A percentile compares a stretch with the other conserved stretches of the same genome.
phyloP scores from a whole-genome alignment of 2,113 vertebrate species.

The Lasiurus cinereus region DNA sequence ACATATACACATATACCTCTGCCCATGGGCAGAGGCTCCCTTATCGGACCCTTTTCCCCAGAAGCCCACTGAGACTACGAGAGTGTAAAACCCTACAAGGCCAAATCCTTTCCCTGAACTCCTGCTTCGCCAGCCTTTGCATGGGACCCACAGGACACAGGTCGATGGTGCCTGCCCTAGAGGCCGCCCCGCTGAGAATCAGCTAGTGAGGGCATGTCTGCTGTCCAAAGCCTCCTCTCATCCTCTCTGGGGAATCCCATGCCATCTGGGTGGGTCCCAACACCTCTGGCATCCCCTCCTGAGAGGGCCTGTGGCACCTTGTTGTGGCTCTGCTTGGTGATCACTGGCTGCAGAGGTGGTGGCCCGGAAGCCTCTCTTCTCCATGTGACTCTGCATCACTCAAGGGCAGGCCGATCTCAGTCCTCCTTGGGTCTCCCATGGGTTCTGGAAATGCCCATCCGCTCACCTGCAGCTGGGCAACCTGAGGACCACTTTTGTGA shows the following conservation, averaged over 20 bases:
- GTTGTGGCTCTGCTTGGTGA: too few species aligned
- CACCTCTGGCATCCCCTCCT: neutral
- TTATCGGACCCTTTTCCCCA: neutral
- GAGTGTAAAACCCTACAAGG: neutral
- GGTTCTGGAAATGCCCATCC: neutral
- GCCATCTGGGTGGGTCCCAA: neutral
- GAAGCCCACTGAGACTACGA: neutral
- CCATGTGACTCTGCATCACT: neutral
- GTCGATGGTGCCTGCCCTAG: neutral
- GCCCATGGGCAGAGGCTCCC: neutral
- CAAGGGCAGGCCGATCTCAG: neutral
- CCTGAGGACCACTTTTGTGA: neutral
- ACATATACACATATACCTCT: neutral
- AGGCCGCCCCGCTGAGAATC: neutral
- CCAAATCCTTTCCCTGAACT: neutral
- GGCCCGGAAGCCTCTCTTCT: neutral
- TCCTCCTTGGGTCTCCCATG: neutral
- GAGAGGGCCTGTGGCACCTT: accelerated
- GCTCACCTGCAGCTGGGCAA: neutral
- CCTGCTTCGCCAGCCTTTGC: neutral
- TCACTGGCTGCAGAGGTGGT: neutral
- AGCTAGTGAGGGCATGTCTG: neutral
- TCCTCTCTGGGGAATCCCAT: neutral
- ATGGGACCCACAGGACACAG: accelerated
- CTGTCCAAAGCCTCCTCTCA: too few species aligned